Percentiles rank a stretch among this genome's conserved stretches.
Evolutionary conservation across 2,797 vertebrate genomes (phyloP).

Genomic region (Xenentodon cancila): DNA sequence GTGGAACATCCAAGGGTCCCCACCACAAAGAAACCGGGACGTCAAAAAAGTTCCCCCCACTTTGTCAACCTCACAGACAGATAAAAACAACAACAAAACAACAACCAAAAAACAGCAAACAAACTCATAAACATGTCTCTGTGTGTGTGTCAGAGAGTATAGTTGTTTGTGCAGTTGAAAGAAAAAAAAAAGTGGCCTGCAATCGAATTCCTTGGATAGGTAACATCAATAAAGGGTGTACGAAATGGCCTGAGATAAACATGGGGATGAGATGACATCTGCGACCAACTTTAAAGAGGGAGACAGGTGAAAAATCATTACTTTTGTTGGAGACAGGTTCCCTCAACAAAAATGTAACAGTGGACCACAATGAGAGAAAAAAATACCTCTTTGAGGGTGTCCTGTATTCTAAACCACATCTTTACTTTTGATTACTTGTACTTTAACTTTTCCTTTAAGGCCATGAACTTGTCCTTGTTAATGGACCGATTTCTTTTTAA

Average conservation of each 20-base stretch:
- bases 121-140: constrained; percentile 28
- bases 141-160: constrained; percentile 10
- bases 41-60: constrained; percentile 26
- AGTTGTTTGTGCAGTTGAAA: constrained; percentile 4
- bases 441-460: constrained; percentile 32
- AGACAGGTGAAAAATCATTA: constrained; percentile 17
- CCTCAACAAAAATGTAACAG: constrained; percentile 29
- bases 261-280: constrained; percentile 33
- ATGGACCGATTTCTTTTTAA: constrained; percentile 3
- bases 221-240: constrained; percentile 6
- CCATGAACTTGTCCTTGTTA: constrained; percentile 28
- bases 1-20: constrained; percentile 40
- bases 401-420: constrained; percentile 49
- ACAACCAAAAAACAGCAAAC: constrained; percentile 57
- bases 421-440: constrained; percentile 41
- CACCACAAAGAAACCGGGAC: constrained; percentile 51
- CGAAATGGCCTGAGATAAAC: background rate
- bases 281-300: constrained; percentile 27
- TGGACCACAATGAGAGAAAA: constrained; percentile 38
- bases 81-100: constrained; percentile 51
- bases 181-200: constrained; percentile 37
- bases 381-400: constrained; percentile 28
- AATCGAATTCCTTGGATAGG: constrained; percentile 26
- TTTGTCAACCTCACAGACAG: constrained; percentile 40
- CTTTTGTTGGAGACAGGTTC: constrained; percentile 39